Evolutionary conservation across 2,797 vertebrate genomes (phyloP), one percentile per base, ranked within the genome.

Genomic region (Holocentrus rufus): DNA sequence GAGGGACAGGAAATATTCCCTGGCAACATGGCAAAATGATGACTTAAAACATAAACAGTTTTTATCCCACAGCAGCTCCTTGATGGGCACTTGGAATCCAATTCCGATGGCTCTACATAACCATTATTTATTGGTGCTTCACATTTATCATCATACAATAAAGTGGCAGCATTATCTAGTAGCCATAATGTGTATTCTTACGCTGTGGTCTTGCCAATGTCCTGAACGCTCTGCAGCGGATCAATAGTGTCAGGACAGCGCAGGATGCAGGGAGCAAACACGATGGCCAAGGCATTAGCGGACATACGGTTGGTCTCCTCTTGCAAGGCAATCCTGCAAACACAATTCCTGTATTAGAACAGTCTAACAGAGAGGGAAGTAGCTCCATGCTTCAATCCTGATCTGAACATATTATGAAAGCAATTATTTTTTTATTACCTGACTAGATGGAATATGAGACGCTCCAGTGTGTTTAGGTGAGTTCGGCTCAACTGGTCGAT

Each of bases 291-390:
- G 73, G 98, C 98, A 0, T 99, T 99, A 5, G 97, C 95, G 34
- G 98, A 99, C 98, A 99, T 99, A 14, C 98, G 95, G 86, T 99
- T 99, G 6, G 97, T 98, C 0, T 99, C 97, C 71, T 99, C 98
- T 87, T 99, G 96, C 53, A 98, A 91, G 36, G 96, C 96, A 67
- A 99, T 96, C 92, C 98, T 99, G 65, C 84, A 90, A 81, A 27
- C 23, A 83, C 9, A 0, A 72, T 62, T n/a, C 63, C 4, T 50
- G 10, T 2, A 2, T 85, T 69, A 81, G 30, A 71, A 22, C 0
- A 10, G 4, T 11, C 2, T 1, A 11, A 44, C 23, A 17, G 25
- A 18, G 27, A 39, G 9, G 4, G 5, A 68, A 23, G n/a, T 5
- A 17, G 6, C 4, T 17, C 13, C 3, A 17, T 22, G 14, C 42